Evolutionary conservation across 1,140 invertebrate species (phyloP), one percentile per base, ranked within the genome.

Genomic region (Plectrocnemia conspersa): DNA sequence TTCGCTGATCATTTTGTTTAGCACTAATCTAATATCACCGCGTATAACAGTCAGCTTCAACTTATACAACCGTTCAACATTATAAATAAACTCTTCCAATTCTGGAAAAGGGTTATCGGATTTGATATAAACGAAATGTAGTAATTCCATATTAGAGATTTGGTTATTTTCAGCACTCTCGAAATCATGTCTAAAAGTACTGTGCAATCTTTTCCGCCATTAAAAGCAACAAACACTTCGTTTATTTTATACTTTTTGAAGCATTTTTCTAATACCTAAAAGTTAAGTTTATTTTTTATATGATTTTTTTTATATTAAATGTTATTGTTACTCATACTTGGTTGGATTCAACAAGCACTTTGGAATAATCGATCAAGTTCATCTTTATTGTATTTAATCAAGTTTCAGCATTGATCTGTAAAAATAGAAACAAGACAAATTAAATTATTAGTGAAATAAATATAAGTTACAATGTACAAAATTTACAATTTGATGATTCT

Each of bases 161-260:
- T 56, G 46, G 64, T 68, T 63, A 70, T 77, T 61, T 78, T 74
- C 25, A 85, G 68, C 16, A 89, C 70, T 5, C 81, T 77, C 62
- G 85, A 71, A 19, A 80, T 75, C 21, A 97, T 68, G 71, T 97
- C 89, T 46, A 97, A 73, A 13, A 97, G 74, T 1, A 86, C 90
- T 1, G 92, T 96, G 67, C 95, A 98, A 74, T 98, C 96, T 75
- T 98, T 98, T 5, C 96, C 96, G 21, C 96, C 95, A 72, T 98
- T 98, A 65, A 97, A 98, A 49, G 89, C 89, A 24, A 98, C 65
- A 65, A 92, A 92, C 36, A 93, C 68, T 70, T 92, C 83, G 57
- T 87, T 77, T 16, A 80, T 56, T 27, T 77, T 70, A 64, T 83
- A 91, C 38, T 68, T 60, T 47, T 72, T 65, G 46, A 82, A 76